Evolutionary conservation across 1,140 invertebrate species (phyloP), one percentile per base, ranked within the genome.

Genomic region (Aphidius ervi): DNA sequence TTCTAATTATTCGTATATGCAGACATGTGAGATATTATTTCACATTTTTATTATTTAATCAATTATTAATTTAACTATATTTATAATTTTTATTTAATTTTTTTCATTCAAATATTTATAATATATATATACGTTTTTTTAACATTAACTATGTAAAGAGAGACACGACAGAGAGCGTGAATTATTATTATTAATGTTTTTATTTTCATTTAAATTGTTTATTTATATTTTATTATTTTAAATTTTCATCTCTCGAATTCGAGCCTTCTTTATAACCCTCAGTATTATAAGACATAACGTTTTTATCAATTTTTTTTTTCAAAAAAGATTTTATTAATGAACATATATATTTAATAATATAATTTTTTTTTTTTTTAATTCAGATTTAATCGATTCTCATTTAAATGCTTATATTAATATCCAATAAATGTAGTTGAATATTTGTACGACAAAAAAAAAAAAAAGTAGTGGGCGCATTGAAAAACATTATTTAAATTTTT

Each of bases 131-230:
- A 69, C 50, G 20, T 50, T 52, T 58, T 65, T 63, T 47, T 75
- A 71, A 71, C 66, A 73, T 74, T 74, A 71, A 73, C 72, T 68
- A 74, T 76, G 64, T 68, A 69, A 54, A 69, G 66, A 72, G 67
- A 76, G 64, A 71, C 66, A 70, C 69, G 64, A 74, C 67, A 73
- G 67, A 71, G 71, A 71, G 65, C 64, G 67, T 63, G 65, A 52
- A 65, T 67, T 62, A 65, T 62, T 61, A 31, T 31, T 31, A 31
- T 31, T 41, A 48, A 61, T 65, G 40, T 48, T 67, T 58, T 40
- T 46, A 46, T 40, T 43, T 55, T 20, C 6, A 43, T 23, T 55
- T 55, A 43, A 20, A 3, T 55, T 16, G 42, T 23, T 48, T 20
- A 23, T 53, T 65, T 61, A 6, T 56, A 10, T 40, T 47, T 41